phyloP scores from a whole-genome alignment of 2,888 invertebrate genomes.

The Drosophila affinis region DNA sequence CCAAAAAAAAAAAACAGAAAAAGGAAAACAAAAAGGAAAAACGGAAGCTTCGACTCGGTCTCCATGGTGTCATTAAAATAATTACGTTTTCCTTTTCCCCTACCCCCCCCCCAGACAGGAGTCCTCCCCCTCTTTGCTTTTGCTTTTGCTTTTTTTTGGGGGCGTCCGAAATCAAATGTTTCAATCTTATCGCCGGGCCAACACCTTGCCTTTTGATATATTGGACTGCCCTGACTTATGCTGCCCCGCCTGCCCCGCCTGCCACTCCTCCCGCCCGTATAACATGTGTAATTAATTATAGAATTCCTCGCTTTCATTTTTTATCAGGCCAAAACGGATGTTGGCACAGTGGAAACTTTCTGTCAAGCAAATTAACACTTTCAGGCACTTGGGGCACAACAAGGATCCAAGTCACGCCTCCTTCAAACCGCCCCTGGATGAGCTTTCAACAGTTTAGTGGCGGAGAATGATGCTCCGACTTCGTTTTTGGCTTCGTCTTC shows the following conservation, averaged over 20 bases:
- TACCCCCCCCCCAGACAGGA: not conserved
- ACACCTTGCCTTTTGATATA: conserved; percentile 64
- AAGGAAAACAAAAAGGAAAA: not conserved
- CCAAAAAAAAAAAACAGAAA: not conserved
- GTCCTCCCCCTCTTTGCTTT: not conserved
- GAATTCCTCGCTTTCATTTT: conserved; percentile 20
- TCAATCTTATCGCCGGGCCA: conserved; percentile 55
- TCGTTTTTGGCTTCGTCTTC: not conserved
- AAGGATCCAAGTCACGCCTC: conserved; percentile 7
- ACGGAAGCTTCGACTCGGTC: conserved; percentile 26
- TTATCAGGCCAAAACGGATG: conserved; percentile 24
- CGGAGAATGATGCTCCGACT: not conserved
- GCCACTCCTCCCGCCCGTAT: conserved; percentile 6
- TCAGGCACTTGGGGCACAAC: conserved; percentile 36
- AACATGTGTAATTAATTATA: conserved; percentile 63
- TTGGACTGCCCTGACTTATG: conserved; percentile 26
- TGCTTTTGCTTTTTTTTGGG: conserved; percentile 27
- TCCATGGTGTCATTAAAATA: conserved; percentile 64
- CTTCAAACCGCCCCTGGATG: conserved; percentile 15
- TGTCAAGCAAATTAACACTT: conserved; percentile 52
- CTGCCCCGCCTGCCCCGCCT: conserved; percentile 11
- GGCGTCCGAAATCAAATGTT: conserved; percentile 51
- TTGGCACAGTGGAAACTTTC: conserved; percentile 34
- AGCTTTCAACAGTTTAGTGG: conserved; percentile 8
- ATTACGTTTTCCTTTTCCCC: conserved; percentile 53